These are phyloP conservation scores for Phocoena phocoena DNA, from an alignment of 2,113 vertebrate species.

Conservation along the genomic window DNA sequence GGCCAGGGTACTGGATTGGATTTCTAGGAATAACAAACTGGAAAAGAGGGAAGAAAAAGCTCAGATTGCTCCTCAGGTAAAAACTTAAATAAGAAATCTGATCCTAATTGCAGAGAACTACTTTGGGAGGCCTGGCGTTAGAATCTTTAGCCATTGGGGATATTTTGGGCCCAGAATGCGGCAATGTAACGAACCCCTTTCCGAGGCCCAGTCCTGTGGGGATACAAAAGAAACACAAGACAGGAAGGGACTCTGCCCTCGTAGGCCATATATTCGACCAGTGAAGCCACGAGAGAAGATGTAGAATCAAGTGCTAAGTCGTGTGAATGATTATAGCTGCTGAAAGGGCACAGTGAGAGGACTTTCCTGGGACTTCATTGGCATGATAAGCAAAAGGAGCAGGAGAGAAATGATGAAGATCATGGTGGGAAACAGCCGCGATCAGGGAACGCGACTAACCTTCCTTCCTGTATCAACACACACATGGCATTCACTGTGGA, in stretches of 20 bases:
- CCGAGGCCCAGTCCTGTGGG: no score
- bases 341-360: background rate
- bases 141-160: background rate
- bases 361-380: background rate
- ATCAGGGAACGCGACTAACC: rapidly evolving
- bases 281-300: background rate
- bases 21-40: background rate
- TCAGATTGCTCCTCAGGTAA: background rate
- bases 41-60: background rate
- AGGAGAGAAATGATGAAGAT: background rate
- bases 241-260: background rate
- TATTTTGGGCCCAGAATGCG: background rate
- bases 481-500: no score
- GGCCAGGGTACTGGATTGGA: background rate
- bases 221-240: background rate
- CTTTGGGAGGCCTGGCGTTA: background rate
- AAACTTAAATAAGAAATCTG: background rate
- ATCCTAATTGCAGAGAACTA: background rate
- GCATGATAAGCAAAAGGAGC: background rate
- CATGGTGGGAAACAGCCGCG: background rate
- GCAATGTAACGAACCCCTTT: background rate
- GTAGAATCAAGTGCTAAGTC: rapidly evolving
- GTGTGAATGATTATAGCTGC: no score
- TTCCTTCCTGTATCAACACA: background rate
- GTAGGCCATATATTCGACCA: rapidly evolving